Evolutionary conservation across 2,797 vertebrate genomes (phyloP), one percentile per base, ranked within the genome.

Genomic region (Clamator glandarius): DNA sequence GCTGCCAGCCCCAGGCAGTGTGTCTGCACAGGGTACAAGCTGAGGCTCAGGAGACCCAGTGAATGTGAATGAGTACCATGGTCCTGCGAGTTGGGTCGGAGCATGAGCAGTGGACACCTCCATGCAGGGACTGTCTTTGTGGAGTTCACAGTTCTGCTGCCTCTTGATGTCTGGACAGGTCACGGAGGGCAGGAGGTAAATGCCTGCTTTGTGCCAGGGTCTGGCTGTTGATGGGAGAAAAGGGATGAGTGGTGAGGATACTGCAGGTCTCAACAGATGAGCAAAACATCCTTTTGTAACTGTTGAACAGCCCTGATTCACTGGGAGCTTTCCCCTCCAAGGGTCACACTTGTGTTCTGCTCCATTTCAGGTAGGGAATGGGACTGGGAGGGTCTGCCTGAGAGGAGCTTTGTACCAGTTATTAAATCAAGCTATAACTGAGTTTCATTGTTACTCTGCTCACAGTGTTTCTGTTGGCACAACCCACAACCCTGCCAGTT

Each of bases 401-500:
- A 97, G 77, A 92, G 88, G 25, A 6, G 97, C 97, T 98, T 98
- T 96, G 96, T 98, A 98, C 96, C 84, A 36, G 94, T 97, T 96
- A 96, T 87, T 95, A 95, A 98, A 98, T 98, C 98, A 98, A 98
- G 97, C 97, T 98, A 50, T 97, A 96, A 97, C 76, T 95, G 96
- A 97, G 91, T 97, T 96, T 97, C 94, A 92, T 97, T 98, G 97
- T 97, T 98, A 93, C 23, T 10, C 9, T 6, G 90, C 81, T 50
- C 15, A 2, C 61, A 54, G 9, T 83, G 48, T 81, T 86, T 90
- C 20, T 93, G 62, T 88, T 91, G 52, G 82, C 81, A 59, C 2
- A 0, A 18, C 21, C 44, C 9, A 2, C 17, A 2, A 5, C 11
- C 16, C 9, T 6, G 25, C 15, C 1, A 2, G 10, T 11, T 36